Base-by-base conservation (phyloP, 2,797 vertebrate genomes). In the Coendou prehensilis region DNA sequence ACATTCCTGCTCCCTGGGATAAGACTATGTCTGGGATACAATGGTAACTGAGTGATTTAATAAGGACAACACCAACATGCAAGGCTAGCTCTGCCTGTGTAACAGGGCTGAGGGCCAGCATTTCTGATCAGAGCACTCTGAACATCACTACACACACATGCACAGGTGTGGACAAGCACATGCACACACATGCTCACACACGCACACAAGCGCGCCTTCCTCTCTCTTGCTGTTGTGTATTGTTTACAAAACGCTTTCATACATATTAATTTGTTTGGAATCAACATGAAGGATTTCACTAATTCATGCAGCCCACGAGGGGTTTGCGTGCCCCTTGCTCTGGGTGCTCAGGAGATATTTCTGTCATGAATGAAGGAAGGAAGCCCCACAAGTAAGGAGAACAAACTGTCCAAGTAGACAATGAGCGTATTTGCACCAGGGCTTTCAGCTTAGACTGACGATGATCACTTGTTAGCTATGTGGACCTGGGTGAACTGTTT, bases 201-300 rank as follows among this genome's bases (percentile, higher is more conserved):
- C 18, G 9, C 13, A 28, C 23, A 7, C 26, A 6, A 0, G 6
- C 13, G 4, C 41, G 23, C 18, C 6, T 10, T 20, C 30, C 61
- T 18, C 47, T 6, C 56, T 9, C 63, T 6, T 0, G 0, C 5
- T 47, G 57, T 45, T 18, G 5, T 78, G 59, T 17, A 17, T 30
- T 26, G 30, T 50, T 83, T 52, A 28, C 61, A 37, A 63, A 41
- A 50, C 30, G 45, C 28, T 30, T 82, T 30, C 11, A 9, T 4
- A 3, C 67, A 33, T 22, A 20, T 23, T 56, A 8, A 88, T 71
- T 69, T 61, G 85, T 57, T 69, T 56, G 85, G 22, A 17, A 56
- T 28, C 20, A 64, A 54, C 15, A 26, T 56, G 47, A n/a, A 82
- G 52, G 3, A 2, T 47, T 69, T 59, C 75, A 41, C 13, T 17